These are phyloP conservation scores for Tubiluchus corallicola DNA, from an alignment of 2,888 invertebrate genomes.

Conservation along the genomic window DNA sequence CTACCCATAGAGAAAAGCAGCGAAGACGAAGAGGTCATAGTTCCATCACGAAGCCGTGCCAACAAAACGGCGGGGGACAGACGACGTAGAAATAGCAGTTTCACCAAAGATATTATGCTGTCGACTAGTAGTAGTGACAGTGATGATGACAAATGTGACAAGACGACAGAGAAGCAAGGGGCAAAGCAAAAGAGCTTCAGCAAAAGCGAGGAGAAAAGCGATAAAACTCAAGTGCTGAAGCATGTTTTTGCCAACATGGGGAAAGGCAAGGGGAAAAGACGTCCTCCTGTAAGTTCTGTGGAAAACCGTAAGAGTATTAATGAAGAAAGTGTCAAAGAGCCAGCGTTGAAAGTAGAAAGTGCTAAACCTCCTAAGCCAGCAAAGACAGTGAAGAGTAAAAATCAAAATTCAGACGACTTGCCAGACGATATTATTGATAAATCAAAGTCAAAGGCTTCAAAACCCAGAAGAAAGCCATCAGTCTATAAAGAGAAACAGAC, in stretches of 20 bases:
- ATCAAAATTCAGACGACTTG: too few species aligned
- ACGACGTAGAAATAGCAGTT: background rate
- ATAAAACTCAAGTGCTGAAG: background rate
- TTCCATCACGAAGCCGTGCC: background rate
- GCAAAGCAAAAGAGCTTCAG: background rate
- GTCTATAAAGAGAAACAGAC: too few species aligned
- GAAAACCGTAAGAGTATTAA: constrained; percentile 3
- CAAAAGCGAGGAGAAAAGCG: background rate
- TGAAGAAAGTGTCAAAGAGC: too few species aligned
- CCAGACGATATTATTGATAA: too few species aligned
- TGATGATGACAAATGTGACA: background rate
- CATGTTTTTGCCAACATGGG: background rate
- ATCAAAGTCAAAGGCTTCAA: too few species aligned
- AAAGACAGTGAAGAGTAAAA: too few species aligned
- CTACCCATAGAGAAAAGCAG: background rate
- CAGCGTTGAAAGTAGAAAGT: too few species aligned
- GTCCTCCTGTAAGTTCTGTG: background rate
- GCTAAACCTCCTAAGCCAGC: too few species aligned
- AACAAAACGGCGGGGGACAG: background rate
- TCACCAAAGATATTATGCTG: background rate
- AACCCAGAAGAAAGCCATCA: too few species aligned
- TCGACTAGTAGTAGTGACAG: background rate
- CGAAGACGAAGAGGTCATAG: background rate
- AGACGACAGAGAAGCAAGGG: background rate
- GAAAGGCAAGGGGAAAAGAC: background rate